Evolutionary conservation across 2,113 vertebrate genomes (phyloP), one percentile per base, ranked within the genome.

Genomic region (Procavia capensis): DNA sequence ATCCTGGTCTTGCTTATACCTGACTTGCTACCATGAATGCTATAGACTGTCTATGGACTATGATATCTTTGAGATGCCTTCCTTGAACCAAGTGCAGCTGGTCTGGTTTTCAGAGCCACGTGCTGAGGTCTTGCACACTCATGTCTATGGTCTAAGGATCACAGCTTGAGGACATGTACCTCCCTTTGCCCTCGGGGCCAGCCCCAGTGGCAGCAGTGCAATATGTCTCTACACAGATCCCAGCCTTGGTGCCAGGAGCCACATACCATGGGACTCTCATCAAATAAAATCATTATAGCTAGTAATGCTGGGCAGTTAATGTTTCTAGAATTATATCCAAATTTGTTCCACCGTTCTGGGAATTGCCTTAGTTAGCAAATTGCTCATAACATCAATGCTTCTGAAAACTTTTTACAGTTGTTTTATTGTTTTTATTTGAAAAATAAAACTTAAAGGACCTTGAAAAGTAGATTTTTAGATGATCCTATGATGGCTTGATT

Each of bases 401-500:
- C 97, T 94, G 92, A 95, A 97, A 88, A 94, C 88, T 81, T 97
- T 98, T 97, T 96, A 98, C 82, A 94, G 90, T 61, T 96, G 9
- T 95, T 97, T 97, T 97, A 86, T 41, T 92, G 97, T 97, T 97
- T 93, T 95, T 97, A 98, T 94, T 83, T 98, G 95, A 97, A 96
- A 98, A 97, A 97, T 97, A 95, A 98, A 98, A 98, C 95, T 97
- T 91, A 96, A 98, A 98, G 97, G 97, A 0, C 97, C 97, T 97
- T 97, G 96, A 97, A 98, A 92, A 97, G 96, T 97, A 88, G 97
- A 91, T 88, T 98, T 98, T 97, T 86, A 97, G 91, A 97, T 92
- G 97, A 97, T 98, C 97, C 95, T 85, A 96, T 87, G 79, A 96
- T 36, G 96, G 97, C 92, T 80, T 78, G 92, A 94, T 92, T 96